These are phyloP conservation scores for Ostrea denselamellosa DNA, from an alignment of 1,140 invertebrate genomes.

Conservation along the genomic window DNA sequence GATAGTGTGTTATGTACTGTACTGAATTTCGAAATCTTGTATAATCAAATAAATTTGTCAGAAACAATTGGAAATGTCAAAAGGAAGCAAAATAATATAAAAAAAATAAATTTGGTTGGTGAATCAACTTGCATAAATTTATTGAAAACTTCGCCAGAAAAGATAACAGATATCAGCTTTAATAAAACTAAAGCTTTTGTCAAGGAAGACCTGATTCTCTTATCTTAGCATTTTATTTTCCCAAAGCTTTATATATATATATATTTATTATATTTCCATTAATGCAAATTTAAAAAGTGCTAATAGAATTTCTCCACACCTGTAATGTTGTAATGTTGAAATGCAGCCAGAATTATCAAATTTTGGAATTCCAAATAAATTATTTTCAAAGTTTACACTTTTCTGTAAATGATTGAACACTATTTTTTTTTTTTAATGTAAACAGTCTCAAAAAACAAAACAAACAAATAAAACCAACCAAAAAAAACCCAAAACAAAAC, in stretches of 20 bases:
- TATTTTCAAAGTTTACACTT: neutral
- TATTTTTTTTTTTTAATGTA: neutral
- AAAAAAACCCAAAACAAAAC: too few relatives aligned
- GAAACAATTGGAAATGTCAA: neutral
- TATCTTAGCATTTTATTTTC: neutral
- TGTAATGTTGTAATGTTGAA: neutral
- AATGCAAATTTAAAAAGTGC: neutral
- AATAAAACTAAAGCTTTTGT: neutral
- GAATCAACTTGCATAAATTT: neutral
- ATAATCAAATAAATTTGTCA: neutral
- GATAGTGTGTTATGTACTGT: neutral
- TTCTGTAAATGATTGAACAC: neutral
- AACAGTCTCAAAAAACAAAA: neutral
- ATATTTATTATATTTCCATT: neutral
- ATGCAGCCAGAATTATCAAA: neutral
- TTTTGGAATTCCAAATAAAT: neutral
- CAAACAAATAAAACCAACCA: too few relatives aligned
- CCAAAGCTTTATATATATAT: neutral
- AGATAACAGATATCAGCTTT: neutral
- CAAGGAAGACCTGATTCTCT: neutral
- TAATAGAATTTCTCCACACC: too few relatives aligned
- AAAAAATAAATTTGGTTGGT: slow-evolving; percentile 6
- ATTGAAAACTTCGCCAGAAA: neutral
- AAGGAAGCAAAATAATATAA: neutral
- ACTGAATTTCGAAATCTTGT: neutral